Base-by-base conservation (phyloP, 2,797 vertebrate genomes). In the Silurus lanzhouensis region DNA sequence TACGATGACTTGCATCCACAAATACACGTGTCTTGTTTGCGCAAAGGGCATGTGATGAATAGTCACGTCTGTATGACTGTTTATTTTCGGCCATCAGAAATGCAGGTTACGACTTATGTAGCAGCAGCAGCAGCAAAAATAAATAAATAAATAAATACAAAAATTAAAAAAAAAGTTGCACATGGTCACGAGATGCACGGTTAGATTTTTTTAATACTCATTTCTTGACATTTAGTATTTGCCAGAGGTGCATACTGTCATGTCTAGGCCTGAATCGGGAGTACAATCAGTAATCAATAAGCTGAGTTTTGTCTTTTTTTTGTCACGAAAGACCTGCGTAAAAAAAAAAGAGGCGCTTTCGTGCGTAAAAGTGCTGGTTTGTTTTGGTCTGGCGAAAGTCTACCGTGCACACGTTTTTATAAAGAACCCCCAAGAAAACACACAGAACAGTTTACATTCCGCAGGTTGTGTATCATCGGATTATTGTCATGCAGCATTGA, bases 11-110 rank as follows among this genome's bases (percentile, higher is more conserved):
- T 25, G 12, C 57, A 83, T 63, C 57, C 81, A 48, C 38, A 27
- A 63, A 48, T 48, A 84, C 68, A 66, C 44, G 19, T 25, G 68
- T 72, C n/a, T 74, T 66, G 48, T 64, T 81, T 81, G 67, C 72
- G 44, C 13, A 64, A 72, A 64, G 68, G 57, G 57, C 57, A 81
- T 72, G 58, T 63, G 68, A 74, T 64, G 70, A 72, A 68, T 77
- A 78, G 48, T 78, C 70, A 63, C 68, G 78, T 85, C 60, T 61
- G 46, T 66, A 46, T 81, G 14, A 58, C 19, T 67, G n/a, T 78
- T 5, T 76, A 71, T 76, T 80, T 70, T 20, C 38, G 44, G 57
- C 8, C 78, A 60, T 58, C 27, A 19, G 20, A 84, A 77, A 78
- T n/a, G 31, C 75, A 75, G 31, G 31, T 61, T 44, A 61, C 44